Conservation (phyloP, 2,797 vertebrate genomes). For the Balearica regulorum region DNA sequence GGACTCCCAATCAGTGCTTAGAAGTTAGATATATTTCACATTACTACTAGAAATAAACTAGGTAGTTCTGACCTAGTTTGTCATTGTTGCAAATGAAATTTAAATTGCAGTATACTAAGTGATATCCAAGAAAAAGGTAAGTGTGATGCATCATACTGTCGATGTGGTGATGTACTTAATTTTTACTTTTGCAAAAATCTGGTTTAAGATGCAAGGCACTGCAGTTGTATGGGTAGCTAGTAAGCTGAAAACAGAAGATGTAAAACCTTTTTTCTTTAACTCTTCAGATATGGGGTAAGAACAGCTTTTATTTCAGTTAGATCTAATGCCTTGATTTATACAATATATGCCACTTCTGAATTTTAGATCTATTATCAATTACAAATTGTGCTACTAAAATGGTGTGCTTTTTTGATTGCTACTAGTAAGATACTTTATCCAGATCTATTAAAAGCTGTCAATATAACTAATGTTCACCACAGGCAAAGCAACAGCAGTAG, state of each 20-base stretch:
- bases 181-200: not conserved
- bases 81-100: not conserved
- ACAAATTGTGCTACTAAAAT: not conserved
- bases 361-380: not conserved
- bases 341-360: not conserved
- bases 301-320: not conserved
- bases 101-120: not conserved
- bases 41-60: not conserved
- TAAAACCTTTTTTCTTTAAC: not conserved
- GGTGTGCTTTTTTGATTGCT: not conserved
- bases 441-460: not conserved
- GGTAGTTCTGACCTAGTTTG: not conserved
- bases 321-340: not conserved
- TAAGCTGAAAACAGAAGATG: not conserved
- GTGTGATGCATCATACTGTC: no score
- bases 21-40: not conserved
- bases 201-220: constrained; percentile 41
- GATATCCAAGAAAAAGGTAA: not conserved
- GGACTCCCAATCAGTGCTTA: not conserved
- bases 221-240: not conserved
- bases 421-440: not conserved
- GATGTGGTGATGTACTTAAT: not conserved
- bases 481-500: not conserved
- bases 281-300: not conserved
- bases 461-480: not conserved